Base-by-base conservation (phyloP, 2,113 vertebrate genomes). In the Rhabdornis inornatus region DNA sequence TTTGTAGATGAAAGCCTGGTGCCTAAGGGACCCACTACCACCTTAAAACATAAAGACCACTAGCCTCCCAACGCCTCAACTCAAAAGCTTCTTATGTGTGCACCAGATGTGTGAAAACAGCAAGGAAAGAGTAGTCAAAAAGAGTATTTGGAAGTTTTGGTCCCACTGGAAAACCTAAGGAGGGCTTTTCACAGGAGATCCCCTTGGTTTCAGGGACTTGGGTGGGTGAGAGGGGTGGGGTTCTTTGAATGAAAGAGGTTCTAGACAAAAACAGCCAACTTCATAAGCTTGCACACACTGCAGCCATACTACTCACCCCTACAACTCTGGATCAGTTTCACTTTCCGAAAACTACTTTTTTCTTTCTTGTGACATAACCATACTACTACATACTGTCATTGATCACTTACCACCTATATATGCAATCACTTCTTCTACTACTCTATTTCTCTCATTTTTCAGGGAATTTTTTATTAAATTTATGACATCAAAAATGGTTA, bases 201-300 rank as follows among this genome's bases (percentile, higher is more conserved):
- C 7, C 21, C 30, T 56, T 77, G 47, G 30, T 59, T 74, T 66
- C 14, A 21, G 47, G 11, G 21, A 35, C 27, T 45, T 63, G 30
- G 12, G 42, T 31, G 6, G 22, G 6, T 2, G 3, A 68, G 22
- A 40, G 25, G 9, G 2, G 3, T 27, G 31, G 2, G 1, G 4
- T 74, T 78, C 16, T 71, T 89, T 55, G 52, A 59, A 31, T 57
- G 7, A 37, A 76, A 61, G 14, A 30, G 0, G 1, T 69, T 63
- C n/a, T 47, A 52, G 33, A 45, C 17, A 63, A 60, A 91, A 89
- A 0, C 6, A 64, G 17, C 6, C 40, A 35, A 16, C 37, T 42
- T 5, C 24, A 9, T 49, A 69, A 72, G 27, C 8, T 50, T 59
- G 47, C 59, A 66, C 7, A 10, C 10, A 5, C 39, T 63, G 27